Percentiles rank a stretch among this genome's conserved stretches.
Evolutionary conservation across 53 echinoderm and acorn worm species (phyloP).

Genomic region (Henricia sp.): DNA sequence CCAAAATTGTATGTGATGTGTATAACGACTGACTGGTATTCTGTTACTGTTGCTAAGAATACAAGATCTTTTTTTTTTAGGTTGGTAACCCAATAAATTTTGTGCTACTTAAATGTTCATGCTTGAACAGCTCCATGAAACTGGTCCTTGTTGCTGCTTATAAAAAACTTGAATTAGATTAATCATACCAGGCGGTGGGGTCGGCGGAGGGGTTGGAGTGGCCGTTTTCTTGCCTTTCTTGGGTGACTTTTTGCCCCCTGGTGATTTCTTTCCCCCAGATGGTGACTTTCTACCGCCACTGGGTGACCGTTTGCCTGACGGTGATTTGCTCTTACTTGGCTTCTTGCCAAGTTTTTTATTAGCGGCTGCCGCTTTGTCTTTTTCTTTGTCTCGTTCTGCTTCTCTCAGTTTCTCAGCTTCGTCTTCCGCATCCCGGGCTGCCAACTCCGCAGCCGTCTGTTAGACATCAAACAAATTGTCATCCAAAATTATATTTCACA

Average conservation of each 20-base stretch:
- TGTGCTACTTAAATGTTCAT: too few relatives aligned
- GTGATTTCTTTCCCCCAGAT: conserved; percentile 84
- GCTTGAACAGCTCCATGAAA: too few relatives aligned
- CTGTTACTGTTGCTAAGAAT: too few relatives aligned
- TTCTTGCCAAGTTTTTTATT: conserved; percentile 88
- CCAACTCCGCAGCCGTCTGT: conserved; percentile 90
- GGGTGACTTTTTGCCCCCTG: conserved; percentile 92
- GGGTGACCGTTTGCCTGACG: conserved; percentile 65
- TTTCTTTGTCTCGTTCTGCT: conserved; percentile 78
- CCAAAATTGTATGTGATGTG: too few relatives aligned
- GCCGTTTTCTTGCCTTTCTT: conserved; percentile 99
- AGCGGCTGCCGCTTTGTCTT: conserved; percentile 73
- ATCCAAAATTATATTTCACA: too few relatives aligned
- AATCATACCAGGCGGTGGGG: conserved; percentile 98
- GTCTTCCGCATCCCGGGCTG: conserved; percentile 94
- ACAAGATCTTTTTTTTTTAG: too few relatives aligned
- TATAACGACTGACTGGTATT: too few relatives aligned
- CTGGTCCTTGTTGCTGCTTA: too few relatives aligned
- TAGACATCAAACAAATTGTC: too few relatives aligned
- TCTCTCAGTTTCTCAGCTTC: conserved; percentile 75
- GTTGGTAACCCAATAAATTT: too few relatives aligned
- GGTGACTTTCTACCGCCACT: conserved; percentile 69
- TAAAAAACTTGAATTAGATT: too few relatives aligned
- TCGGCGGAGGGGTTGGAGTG: conserved; percentile 96
- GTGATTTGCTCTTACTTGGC: conserved; percentile 87